phyloP scores from a whole-genome alignment of 2,113 vertebrate species.

The Physeter macrocephalus region DNA sequence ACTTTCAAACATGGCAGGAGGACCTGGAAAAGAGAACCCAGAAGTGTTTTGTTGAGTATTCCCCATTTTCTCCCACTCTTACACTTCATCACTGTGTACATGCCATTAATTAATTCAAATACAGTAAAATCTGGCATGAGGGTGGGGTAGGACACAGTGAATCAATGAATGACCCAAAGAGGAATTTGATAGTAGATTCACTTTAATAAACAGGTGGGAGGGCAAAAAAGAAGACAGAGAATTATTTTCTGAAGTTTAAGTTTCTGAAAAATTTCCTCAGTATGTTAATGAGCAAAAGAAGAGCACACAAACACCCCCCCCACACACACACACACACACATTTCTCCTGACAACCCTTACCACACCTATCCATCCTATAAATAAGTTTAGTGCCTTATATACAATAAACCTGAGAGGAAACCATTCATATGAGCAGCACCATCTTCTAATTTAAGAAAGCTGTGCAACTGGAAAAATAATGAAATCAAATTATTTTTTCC shows the following conservation, averaged over 20 bases:
- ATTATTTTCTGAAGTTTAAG: slow-evolving; percentile 4
- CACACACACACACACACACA: neutral
- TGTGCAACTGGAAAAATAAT: neutral
- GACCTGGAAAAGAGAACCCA: neutral
- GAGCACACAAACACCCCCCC: fast-evolving
- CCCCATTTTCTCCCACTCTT: neutral
- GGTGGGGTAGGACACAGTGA: neutral
- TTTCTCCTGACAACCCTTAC: neutral
- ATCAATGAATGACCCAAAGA: neutral
- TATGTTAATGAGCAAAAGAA: neutral
- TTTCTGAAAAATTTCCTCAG: neutral
- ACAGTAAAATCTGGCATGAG: neutral
- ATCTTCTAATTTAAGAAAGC: neutral
- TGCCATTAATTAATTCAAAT: neutral
- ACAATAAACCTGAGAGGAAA: neutral
- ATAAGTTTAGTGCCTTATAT: neutral
- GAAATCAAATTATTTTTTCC: slow-evolving; percentile 4
- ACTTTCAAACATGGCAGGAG: neutral
- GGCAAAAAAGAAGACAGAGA: neutral
- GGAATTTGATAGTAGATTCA: neutral
- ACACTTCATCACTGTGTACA: neutral
- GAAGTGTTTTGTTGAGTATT: neutral
- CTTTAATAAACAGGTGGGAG: neutral
- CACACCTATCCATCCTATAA: neutral
- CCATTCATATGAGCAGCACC: neutral